Evolutionary conservation across 2,113 vertebrate species (phyloP).

Genomic region (Ictidomys tridecemlineatus): DNA sequence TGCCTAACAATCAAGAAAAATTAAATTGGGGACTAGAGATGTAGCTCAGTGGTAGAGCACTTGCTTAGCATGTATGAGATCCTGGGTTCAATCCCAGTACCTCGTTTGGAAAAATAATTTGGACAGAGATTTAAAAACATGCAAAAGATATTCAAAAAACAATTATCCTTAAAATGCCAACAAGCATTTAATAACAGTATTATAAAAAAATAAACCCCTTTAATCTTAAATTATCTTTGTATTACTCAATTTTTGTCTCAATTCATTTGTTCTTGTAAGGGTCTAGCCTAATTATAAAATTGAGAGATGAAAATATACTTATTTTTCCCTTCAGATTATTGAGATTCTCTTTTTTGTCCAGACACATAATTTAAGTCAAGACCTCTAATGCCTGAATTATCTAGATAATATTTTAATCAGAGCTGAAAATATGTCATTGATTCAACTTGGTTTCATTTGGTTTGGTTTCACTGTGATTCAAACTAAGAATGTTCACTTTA

Average conservation of each 20-base stretch:
- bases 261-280: slow-evolving; percentile 32
- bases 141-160: not conserved
- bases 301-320: not conserved
- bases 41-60: not conserved
- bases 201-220: not conserved
- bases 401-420: not conserved
- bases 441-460: not conserved
- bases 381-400: not conserved
- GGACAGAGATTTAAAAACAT: not conserved
- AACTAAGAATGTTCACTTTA: not conserved
- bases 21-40: not conserved
- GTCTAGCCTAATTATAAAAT: slow-evolving; percentile 6
- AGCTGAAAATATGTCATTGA: not conserved
- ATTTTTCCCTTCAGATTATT: not conserved
- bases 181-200: not conserved
- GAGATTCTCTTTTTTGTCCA: not conserved
- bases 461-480: not conserved
- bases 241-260: not conserved
- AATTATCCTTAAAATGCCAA: slow-evolving; percentile 16
- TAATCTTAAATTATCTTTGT: slow-evolving; percentile 33
- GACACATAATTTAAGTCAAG: not conserved
- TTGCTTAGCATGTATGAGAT: not conserved
- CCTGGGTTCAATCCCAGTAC: not conserved
- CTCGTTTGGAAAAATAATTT: not conserved
- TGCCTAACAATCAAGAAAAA: not conserved